phyloP scores from a whole-genome alignment of 2,113 vertebrate genomes.

The Centropristis striata region DNA sequence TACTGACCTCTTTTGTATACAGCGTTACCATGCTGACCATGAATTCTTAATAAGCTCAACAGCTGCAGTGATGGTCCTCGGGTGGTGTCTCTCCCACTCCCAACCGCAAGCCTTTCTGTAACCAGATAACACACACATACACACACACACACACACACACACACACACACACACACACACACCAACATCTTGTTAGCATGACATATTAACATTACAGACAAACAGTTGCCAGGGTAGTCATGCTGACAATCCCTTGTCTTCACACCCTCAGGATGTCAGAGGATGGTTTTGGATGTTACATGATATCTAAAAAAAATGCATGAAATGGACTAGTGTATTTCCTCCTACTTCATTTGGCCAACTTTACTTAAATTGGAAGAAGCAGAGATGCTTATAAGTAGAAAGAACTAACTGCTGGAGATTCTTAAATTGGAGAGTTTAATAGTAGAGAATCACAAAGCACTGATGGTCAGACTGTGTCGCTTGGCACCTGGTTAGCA shows the following conservation, averaged over 20 bases:
- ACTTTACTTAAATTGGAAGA: background rate
- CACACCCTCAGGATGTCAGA: conserved; percentile 23
- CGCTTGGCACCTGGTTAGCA: conserved; percentile 28
- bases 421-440: background rate
- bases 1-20: conserved; percentile 62
- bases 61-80: conserved; percentile 63
- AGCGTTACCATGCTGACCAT: conserved; percentile 76
- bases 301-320: conserved; percentile 31
- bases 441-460: background rate
- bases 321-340: background rate
- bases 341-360: background rate
- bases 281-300: conserved; percentile 12
- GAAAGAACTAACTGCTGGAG: background rate
- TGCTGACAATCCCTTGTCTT: conserved; percentile 60
- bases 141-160: conserved; percentile 29
- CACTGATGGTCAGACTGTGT: conserved; percentile 8
- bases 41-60: conserved; percentile 75
- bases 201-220: conserved; percentile 24
- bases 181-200: conserved; percentile 39
- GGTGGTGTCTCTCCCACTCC: conserved; percentile 30
- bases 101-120: conserved; percentile 37
- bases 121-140: conserved; percentile 53
- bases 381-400: background rate
- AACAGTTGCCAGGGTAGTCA: conserved; percentile 48
- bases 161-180: conserved; percentile 25